Evolutionary conservation across 2,888 invertebrate genomes (phyloP), one percentile per base, ranked within the genome.

Genomic region (Agrochola lota): DNA sequence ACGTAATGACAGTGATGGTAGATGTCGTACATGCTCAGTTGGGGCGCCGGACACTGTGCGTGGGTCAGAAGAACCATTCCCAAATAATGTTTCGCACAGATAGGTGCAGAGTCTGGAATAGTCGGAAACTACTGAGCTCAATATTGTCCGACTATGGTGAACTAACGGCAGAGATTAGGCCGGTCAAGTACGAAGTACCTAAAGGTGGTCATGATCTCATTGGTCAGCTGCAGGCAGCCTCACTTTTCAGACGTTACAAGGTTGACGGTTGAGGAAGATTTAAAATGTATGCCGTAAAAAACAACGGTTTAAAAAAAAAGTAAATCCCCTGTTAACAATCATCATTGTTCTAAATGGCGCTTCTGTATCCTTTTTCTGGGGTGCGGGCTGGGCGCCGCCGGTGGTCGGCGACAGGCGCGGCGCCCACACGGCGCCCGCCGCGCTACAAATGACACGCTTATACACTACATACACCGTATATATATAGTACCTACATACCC

Each of bases 401-500:
- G 88, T 83, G 87, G 85, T 71, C 86, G 86, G 88, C 90, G 88
- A 83, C 86, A 71, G 73, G 82, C 77, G 72, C 66, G 89, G 88
- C 92, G 91, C 90, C 92, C 89, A 85, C 87, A 75, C 86, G 92
- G 82, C 92, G 91, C 91, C 90, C 87, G 77, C 74, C 85, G 87
- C 81, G 88, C 86, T 87, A 90, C 90, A 88, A 90, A 90, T 92
- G 90, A 91, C 90, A 89, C 71, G 76, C 66, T 78, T 83, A 81
- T 75, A 76, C 72, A 83, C 35, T 66, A 78, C 52, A 73, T 71
- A 82, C 60, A 77, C 26, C 26, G 52, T 77, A 71, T 68, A 30
- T 30, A 79, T 30, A 84, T 68, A 72, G 46, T 70, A 81, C 60
- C 35, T 67, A 66, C 40, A 43, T 60, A 64, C 70, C 67, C 60